These are phyloP conservation scores for Zaprionus nigranus DNA, from an alignment of 1,140 invertebrate genomes.

Conservation along the genomic window DNA sequence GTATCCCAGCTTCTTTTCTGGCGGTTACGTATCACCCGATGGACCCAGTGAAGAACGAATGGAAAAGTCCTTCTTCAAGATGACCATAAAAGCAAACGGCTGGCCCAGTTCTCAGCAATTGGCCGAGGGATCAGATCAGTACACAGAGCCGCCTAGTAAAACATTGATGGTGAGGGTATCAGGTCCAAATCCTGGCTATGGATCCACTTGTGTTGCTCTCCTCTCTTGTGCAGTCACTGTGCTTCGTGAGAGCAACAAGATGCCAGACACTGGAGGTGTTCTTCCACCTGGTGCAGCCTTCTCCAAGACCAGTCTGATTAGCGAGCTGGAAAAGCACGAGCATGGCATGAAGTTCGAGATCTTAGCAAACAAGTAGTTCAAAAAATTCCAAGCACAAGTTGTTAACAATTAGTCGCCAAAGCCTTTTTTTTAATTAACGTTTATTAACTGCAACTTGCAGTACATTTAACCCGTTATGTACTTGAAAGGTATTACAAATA, in stretches of 20 bases:
- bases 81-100: constrained; percentile 91
- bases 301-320: constrained; percentile 75
- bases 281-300: constrained; percentile 82
- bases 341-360: constrained; percentile 84
- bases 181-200: constrained; percentile 92
- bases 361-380: constrained; percentile 66
- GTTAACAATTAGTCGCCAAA: background rate
- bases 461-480: background rate
- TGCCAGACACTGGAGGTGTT: constrained; percentile 88
- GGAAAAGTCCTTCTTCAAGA: constrained; percentile 87
- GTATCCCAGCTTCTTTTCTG: constrained; percentile 91
- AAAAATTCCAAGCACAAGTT: background rate
- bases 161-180: constrained; percentile 88
- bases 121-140: constrained; percentile 87
- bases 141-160: constrained; percentile 88
- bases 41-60: constrained; percentile 88
- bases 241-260: constrained; percentile 90
- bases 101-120: constrained; percentile 89
- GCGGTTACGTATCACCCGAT: constrained; percentile 88
- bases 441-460: background rate
- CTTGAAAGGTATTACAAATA: background rate
- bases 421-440: background rate
- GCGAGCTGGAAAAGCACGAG: constrained; percentile 78
- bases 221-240: constrained; percentile 90
- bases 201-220: constrained; percentile 90